A percentile compares a stretch with the other conserved stretches of the same genome.
Evolutionary conservation across 2,888 invertebrate species (phyloP).

Genomic region (Tuberolachnus salignus): DNA sequence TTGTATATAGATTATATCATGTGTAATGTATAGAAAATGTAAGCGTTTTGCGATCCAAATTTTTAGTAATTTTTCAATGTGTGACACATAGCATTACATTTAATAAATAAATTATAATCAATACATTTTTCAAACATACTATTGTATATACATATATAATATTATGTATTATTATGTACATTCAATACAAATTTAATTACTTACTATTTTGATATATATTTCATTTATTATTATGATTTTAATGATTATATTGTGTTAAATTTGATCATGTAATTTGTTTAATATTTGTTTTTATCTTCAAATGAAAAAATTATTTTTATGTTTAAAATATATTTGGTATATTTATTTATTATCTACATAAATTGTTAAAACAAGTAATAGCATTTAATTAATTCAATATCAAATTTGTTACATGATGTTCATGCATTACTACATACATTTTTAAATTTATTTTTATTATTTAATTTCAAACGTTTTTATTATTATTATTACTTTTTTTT

Average conservation of each 20-base stretch:
- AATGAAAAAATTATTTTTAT: slow-evolving; percentile 4
- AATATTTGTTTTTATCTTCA: slow-evolving; percentile 7
- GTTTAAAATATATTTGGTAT: not conserved
- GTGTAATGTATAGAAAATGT: slow-evolving; percentile 5
- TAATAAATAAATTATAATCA: slow-evolving; percentile 26
- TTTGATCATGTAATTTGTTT: not conserved
- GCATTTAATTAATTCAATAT: not conserved
- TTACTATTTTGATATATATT: slow-evolving; percentile 22
- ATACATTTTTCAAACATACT: slow-evolving; percentile 24
- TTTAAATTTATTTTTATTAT: not conserved
- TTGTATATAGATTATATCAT: slow-evolving; percentile 27
- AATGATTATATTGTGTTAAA: slow-evolving; percentile 21
- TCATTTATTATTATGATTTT: slow-evolving; percentile 13
- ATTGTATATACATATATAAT: not conserved
- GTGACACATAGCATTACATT: slow-evolving; percentile 36
- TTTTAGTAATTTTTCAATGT: slow-evolving; percentile 35
- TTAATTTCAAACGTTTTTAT: slow-evolving; percentile 3
- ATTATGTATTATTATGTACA: not conserved
- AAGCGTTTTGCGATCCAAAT: slow-evolving; percentile 23
- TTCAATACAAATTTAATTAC: slow-evolving; percentile 9
- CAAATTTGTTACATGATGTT: not conserved
- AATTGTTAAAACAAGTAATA: not conserved
- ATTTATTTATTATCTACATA: not conserved
- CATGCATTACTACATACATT: not conserved
- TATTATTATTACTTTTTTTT: not conserved